Evolutionary conservation across 2,113 vertebrate species (phyloP).

Genomic region (Glareola pratincola): DNA sequence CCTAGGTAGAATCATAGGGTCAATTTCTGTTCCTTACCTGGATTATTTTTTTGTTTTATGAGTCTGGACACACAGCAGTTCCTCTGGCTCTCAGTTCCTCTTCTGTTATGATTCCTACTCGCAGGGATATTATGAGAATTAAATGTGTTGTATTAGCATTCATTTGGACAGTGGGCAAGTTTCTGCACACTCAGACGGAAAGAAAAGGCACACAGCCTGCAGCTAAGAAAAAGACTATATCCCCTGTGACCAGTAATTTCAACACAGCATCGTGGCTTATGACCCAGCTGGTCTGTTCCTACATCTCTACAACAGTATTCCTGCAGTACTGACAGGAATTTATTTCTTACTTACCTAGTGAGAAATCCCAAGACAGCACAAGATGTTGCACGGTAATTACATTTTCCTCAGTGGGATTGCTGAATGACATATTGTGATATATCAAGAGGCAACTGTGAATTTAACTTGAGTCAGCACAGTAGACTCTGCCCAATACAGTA

Average conservation of each 20-base stretch:
- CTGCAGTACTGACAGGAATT: conserved; percentile 29
- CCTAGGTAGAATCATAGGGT: not conserved
- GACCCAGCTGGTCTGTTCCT: conserved; percentile 1
- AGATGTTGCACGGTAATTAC: conserved; percentile 48
- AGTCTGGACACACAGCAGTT: not conserved
- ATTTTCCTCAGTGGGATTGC: conserved; percentile 30
- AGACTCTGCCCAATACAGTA: not conserved
- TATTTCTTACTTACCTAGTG: conserved; percentile 38
- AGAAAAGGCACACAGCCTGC: not conserved
- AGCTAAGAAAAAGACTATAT: not conserved
- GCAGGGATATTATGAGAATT: not conserved
- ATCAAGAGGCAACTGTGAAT: conserved; percentile 51
- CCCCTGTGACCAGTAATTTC: not conserved
- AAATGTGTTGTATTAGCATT: not conserved
- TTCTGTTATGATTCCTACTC: not conserved
- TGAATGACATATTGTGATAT: conserved; percentile 45
- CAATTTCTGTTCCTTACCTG: not conserved
- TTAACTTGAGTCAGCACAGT: conserved; percentile 21
- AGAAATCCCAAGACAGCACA: conserved; percentile 33
- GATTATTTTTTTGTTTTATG: not conserved
- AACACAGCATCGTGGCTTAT: not conserved
- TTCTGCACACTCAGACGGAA: not conserved
- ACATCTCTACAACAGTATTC: not conserved
- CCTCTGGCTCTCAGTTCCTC: not conserved
- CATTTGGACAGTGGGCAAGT: not conserved